Evolutionary conservation across 2,113 vertebrate genomes (phyloP).

Genomic region (Plecturocebus donacophilus): DNA sequence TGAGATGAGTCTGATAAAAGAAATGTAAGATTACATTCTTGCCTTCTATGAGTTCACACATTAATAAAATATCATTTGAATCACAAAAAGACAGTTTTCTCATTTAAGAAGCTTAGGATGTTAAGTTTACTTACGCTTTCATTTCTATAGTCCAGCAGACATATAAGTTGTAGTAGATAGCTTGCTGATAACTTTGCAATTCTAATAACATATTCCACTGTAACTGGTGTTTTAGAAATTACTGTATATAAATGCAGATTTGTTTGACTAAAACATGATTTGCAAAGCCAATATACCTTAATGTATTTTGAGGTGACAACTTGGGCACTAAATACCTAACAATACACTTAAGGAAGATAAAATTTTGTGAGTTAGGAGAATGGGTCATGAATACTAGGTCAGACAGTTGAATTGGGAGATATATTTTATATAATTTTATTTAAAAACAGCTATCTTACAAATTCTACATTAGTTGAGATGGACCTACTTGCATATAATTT

Average conservation of each 20-base stretch:
- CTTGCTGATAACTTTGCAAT: not conserved
- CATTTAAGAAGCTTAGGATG: slow-evolving; percentile 6
- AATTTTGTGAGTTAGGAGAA: not conserved
- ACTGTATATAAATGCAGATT: not conserved
- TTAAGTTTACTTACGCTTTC: not conserved
- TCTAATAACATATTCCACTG: not conserved
- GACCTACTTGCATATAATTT: not conserved
- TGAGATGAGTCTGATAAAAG: not conserved
- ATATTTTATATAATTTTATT: not conserved
- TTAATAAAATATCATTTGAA: slow-evolving; percentile 14
- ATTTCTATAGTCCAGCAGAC: not conserved
- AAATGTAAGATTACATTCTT: not conserved
- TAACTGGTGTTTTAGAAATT: not conserved
- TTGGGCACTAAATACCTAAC: not conserved
- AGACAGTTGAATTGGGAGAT: not conserved
- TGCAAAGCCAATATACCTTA: not conserved
- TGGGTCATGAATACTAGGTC: not conserved
- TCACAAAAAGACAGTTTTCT: not conserved
- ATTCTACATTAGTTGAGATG: not conserved
- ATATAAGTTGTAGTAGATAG: not conserved
- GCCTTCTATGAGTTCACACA: not conserved
- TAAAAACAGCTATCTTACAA: not conserved
- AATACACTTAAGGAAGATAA: not conserved
- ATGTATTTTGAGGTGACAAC: not conserved
- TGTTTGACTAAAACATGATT: slow-evolving; percentile 10